Conservation (phyloP, 1,140 invertebrate species). For the Tetranychus cinnabarinus region DNA sequence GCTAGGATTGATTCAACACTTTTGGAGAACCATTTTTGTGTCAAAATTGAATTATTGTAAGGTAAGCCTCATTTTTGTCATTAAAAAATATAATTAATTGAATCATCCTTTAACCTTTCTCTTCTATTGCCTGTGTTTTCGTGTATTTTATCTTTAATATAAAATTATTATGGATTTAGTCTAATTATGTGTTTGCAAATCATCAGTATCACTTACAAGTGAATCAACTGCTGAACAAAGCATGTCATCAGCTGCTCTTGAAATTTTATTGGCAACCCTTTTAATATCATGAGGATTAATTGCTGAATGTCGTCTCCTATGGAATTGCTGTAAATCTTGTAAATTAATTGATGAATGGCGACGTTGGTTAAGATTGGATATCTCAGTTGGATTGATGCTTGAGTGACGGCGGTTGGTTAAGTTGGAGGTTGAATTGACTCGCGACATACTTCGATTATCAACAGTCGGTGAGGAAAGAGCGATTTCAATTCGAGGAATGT, state of each 20-base stretch:
- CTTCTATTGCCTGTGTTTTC: too few relatives aligned
- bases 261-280: background rate
- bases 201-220: background rate
- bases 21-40: too few relatives aligned
- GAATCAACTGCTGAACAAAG: background rate
- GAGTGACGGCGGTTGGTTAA: conserved; percentile 12
- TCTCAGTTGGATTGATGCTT: background rate
- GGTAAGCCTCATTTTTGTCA: too few relatives aligned
- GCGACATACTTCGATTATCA: background rate
- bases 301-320: background rate
- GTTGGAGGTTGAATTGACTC: conserved; percentile 2
- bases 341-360: background rate
- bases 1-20: too few relatives aligned
- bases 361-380: conserved; percentile 3
- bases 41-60: too few relatives aligned
- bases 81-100: too few relatives aligned
- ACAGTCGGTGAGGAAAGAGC: conserved; percentile 31
- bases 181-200: background rate
- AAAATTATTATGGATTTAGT: too few relatives aligned
- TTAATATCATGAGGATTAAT: conserved; percentile 2
- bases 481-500: conserved; percentile 42
- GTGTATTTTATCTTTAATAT: too few relatives aligned
- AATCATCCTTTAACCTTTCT: too few relatives aligned
- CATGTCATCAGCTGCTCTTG: background rate
- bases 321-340: background rate